Evolutionary conservation across 2,888 invertebrate genomes (phyloP).

Genomic region (Leuctra nigra): DNA sequence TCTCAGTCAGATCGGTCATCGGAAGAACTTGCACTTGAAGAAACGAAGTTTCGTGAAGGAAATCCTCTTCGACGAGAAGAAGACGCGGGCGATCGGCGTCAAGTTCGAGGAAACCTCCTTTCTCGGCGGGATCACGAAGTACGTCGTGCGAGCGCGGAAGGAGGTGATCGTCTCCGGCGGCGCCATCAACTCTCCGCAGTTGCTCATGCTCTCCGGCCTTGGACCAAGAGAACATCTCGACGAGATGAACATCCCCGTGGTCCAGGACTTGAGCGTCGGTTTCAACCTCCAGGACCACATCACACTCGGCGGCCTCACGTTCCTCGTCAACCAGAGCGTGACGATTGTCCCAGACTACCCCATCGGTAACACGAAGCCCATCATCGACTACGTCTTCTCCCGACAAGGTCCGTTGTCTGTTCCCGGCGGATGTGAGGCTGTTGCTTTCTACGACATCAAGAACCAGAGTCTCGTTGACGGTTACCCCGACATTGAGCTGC

Average conservation of each 20-base stretch:
- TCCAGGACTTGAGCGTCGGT: slow-evolving; percentile 56
- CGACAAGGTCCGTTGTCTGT: slow-evolving; percentile 53
- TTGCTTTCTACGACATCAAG: slow-evolving; percentile 56
- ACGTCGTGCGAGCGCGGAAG: slow-evolving; percentile 52
- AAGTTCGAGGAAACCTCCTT: slow-evolving; percentile 48
- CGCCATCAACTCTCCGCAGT: slow-evolving; percentile 68
- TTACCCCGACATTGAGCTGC: slow-evolving; percentile 58
- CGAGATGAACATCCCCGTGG: slow-evolving; percentile 35
- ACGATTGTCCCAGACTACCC: slow-evolving; percentile 35
- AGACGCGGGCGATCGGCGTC: slow-evolving; percentile 55
- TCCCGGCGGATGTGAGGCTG: slow-evolving; percentile 60
- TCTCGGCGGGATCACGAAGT: slow-evolving; percentile 36
- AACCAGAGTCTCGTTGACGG: slow-evolving; percentile 48
- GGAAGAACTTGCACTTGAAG: slow-evolving; percentile 56
- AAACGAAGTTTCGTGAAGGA: slow-evolving; percentile 58
- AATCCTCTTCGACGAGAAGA: slow-evolving; percentile 64
- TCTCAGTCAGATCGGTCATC: slow-evolving; percentile 49
- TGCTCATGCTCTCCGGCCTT: slow-evolving; percentile 73
- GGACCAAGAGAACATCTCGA: slow-evolving; percentile 56
- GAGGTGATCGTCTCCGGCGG: slow-evolving; percentile 73
- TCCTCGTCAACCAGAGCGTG: slow-evolving; percentile 40
- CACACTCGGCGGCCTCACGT: slow-evolving; percentile 56
- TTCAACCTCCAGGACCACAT: slow-evolving; percentile 65
- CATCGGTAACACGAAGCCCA: slow-evolving; percentile 35
- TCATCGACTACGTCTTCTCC: slow-evolving; percentile 45